These are phyloP conservation scores for Batillaria attramentaria DNA, from an alignment of 1,140 invertebrate genomes.

Conservation along the genomic window DNA sequence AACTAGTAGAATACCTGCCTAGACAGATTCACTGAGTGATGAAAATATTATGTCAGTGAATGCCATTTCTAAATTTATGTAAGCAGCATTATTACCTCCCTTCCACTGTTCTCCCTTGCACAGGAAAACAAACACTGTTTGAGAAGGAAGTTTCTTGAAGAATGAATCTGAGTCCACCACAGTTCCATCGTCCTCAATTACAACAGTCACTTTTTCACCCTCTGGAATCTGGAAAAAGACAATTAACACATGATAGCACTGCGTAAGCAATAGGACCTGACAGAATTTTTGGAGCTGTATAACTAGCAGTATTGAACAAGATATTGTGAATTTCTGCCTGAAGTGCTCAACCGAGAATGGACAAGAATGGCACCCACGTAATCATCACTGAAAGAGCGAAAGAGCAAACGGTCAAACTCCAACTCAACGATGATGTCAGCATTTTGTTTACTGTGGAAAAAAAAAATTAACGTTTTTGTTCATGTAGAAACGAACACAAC, in stretches of 20 bases:
- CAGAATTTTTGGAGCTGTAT: no score
- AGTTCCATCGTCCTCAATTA: conserved; percentile 67
- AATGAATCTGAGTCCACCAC: conserved; percentile 55
- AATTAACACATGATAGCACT: no score
- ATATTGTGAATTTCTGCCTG: no score
- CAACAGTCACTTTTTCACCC: conserved; percentile 51
- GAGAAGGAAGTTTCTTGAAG: conserved; percentile 62
- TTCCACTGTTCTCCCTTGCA: conserved; percentile 59
- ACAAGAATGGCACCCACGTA: no score
- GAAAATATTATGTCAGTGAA: no score
- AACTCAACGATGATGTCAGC: background rate
- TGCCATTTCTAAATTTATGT: background rate
- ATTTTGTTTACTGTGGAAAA: background rate
- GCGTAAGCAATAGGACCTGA: no score
- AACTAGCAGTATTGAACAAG: no score
- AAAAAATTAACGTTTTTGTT: background rate
- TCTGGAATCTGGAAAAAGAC: conserved; percentile 47
- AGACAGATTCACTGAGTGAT: no score
- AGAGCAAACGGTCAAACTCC: background rate
- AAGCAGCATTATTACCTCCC: conserved; percentile 49
- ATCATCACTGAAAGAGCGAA: background rate
- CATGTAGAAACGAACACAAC: background rate
- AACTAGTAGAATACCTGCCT: no score
- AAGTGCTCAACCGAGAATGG: no score
- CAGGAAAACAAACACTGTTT: conserved; percentile 65